Conservation (phyloP, 2,888 invertebrate species). For the Arctia plantaginis region DNA sequence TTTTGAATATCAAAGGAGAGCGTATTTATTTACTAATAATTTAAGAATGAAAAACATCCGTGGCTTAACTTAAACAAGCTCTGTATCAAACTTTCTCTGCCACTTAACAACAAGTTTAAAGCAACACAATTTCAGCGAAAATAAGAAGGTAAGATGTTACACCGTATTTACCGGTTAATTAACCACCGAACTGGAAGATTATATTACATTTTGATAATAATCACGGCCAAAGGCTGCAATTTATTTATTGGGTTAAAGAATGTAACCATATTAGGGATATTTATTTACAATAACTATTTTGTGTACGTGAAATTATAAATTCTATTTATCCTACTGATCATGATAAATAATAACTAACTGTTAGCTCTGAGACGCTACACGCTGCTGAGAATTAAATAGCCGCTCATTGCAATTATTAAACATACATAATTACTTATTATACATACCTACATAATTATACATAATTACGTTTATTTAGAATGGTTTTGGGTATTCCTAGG, state of each 20-base stretch:
- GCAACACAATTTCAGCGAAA: constrained; percentile 24
- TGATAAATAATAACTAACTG: too few species aligned
- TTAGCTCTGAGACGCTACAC: too few species aligned
- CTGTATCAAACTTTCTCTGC: not conserved
- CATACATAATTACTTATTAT: too few species aligned
- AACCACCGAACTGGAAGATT: constrained; percentile 30
- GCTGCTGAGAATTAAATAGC: too few species aligned
- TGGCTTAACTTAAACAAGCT: not conserved
- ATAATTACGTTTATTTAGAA: too few species aligned
- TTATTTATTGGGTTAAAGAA: too few species aligned
- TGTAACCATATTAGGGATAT: too few species aligned
- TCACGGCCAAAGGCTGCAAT: not conserved
- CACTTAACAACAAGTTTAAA: not conserved
- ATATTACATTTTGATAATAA: constrained; percentile 32
- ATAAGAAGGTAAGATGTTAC: constrained; percentile 41
- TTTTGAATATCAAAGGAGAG: not conserved
- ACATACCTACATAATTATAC: too few species aligned
- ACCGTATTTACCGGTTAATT: constrained; percentile 48
- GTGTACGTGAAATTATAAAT: not conserved
- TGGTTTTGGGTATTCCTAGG: too few species aligned
- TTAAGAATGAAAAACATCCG: not conserved
- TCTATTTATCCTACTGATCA: too few species aligned
- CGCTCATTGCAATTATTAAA: too few species aligned
- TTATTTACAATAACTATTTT: not conserved
- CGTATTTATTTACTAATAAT: not conserved